Conservation (phyloP, 2,888 invertebrate species). For the Agriotes lineatus region DNA sequence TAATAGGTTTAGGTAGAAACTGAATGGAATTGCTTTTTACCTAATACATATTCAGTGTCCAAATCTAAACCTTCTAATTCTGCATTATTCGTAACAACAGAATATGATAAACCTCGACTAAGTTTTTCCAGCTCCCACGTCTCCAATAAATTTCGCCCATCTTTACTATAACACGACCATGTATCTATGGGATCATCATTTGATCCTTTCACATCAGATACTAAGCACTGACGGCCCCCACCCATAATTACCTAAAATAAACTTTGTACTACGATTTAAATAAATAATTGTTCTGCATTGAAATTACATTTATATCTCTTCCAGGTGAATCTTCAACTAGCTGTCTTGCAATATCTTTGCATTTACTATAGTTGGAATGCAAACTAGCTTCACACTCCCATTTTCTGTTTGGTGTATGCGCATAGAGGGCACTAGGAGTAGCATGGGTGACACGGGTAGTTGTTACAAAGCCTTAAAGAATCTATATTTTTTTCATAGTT, state of each 20-base stretch:
- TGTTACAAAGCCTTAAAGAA: slow-evolving; percentile 82
- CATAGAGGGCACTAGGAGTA: slow-evolving; percentile 85
- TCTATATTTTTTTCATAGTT: too few species aligned
- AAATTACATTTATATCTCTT: slow-evolving; percentile 75
- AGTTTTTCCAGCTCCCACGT: slow-evolving; percentile 73
- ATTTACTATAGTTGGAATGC: slow-evolving; percentile 69
- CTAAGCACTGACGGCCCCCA: slow-evolving; percentile 82
- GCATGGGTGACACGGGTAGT: slow-evolving; percentile 92
- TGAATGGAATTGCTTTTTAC: too few species aligned
- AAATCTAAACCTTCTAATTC: slow-evolving; percentile 73
- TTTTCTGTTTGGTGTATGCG: slow-evolving; percentile 78
- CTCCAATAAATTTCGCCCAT: slow-evolving; percentile 81
- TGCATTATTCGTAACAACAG: slow-evolving; percentile 76
- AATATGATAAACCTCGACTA: slow-evolving; percentile 67
- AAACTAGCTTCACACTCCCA: slow-evolving; percentile 87
- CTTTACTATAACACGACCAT: slow-evolving; percentile 74
- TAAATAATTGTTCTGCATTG: neutral
- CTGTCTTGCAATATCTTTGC: slow-evolving; percentile 89
- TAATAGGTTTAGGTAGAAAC: too few species aligned
- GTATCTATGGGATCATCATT: slow-evolving; percentile 66
- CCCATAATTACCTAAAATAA: slow-evolving; percentile 82
- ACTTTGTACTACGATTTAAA: neutral
- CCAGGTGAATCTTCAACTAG: slow-evolving; percentile 85
- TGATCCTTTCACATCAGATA: slow-evolving; percentile 70
- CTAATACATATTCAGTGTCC: slow-evolving; percentile 81